A percentile compares a stretch with the other conserved stretches of the same genome.
Conservation (phyloP, 2,888 invertebrate species). For the Villa cingulata region DNA sequence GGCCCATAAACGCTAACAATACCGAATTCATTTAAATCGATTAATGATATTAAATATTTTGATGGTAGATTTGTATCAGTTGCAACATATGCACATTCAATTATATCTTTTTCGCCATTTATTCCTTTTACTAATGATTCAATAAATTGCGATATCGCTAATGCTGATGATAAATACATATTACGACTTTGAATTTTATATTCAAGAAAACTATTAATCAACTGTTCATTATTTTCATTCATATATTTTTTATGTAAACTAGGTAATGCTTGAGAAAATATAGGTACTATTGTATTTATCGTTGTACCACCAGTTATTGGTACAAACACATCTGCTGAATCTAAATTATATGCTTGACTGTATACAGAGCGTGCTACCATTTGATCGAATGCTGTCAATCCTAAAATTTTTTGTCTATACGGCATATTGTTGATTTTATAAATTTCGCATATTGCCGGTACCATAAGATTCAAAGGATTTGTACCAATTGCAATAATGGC, state of each 20-base stretch:
- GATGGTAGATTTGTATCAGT: slow-evolving; percentile 14
- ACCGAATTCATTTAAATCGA: slow-evolving; percentile 15
- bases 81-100: slow-evolving; percentile 15
- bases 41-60: slow-evolving; percentile 13
- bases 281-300: slow-evolving; percentile 14
- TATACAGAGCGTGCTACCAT: slow-evolving; percentile 14
- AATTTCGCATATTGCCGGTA: slow-evolving; percentile 14
- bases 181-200: slow-evolving; percentile 8
- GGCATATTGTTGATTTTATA: slow-evolving; percentile 11
- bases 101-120: slow-evolving; percentile 13
- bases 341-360: slow-evolving; percentile 9
- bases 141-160: slow-evolving; percentile 12
- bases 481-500: slow-evolving; percentile 15
- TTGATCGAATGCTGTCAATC: slow-evolving; percentile 14
- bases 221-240: slow-evolving; percentile 10
- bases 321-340: slow-evolving; percentile 15
- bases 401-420: slow-evolving; percentile 14
- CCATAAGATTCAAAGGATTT: slow-evolving; percentile 14
- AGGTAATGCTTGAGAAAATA: slow-evolving; percentile 16
- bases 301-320: slow-evolving; percentile 16
- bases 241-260: slow-evolving; percentile 2
- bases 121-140: slow-evolving; percentile 14
- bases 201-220: slow-evolving; percentile 10
- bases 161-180: slow-evolving; percentile 10
- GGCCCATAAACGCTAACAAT: slow-evolving; percentile 15